Conservation (phyloP, 2,113 vertebrate genomes). For the Leptocoma aspasia region DNA sequence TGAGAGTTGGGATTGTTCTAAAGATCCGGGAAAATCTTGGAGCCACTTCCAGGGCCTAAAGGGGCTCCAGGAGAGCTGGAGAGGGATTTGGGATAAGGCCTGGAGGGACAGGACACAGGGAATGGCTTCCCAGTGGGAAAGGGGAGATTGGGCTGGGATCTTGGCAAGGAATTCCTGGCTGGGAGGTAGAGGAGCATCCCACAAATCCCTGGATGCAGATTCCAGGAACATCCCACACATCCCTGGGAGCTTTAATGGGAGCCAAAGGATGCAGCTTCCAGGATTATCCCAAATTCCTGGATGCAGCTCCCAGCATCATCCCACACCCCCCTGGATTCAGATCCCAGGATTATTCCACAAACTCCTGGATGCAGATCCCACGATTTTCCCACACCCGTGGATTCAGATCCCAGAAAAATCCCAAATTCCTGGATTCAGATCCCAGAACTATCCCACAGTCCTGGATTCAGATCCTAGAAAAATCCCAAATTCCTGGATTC, state of each 20-base stretch:
- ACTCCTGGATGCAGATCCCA: background rate
- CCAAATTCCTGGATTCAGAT: too few species aligned
- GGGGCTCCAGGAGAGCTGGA: background rate
- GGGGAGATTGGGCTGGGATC: background rate
- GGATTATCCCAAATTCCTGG: background rate
- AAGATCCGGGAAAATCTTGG: background rate
- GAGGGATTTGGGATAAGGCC: accelerated
- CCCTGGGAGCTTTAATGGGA: background rate
- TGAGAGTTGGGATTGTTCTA: background rate
- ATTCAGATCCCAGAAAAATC: accelerated
- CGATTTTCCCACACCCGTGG: too few species aligned
- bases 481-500: accelerated
- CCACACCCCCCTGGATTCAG: background rate
- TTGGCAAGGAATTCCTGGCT: background rate
- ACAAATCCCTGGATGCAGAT: background rate
- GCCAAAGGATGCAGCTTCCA: background rate
- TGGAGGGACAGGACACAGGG: background rate
- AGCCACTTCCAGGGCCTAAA: accelerated
- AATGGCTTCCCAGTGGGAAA: background rate
- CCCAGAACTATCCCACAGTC: accelerated
- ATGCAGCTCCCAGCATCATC: background rate
- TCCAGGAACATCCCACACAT: background rate
- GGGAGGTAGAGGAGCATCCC: background rate
- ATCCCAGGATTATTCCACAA: background rate
- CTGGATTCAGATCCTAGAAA: accelerated